Evolutionary conservation across 1,140 invertebrate genomes (phyloP), one percentile per base, ranked within the genome.

Genomic region (Cardiocondyla obscurior): DNA sequence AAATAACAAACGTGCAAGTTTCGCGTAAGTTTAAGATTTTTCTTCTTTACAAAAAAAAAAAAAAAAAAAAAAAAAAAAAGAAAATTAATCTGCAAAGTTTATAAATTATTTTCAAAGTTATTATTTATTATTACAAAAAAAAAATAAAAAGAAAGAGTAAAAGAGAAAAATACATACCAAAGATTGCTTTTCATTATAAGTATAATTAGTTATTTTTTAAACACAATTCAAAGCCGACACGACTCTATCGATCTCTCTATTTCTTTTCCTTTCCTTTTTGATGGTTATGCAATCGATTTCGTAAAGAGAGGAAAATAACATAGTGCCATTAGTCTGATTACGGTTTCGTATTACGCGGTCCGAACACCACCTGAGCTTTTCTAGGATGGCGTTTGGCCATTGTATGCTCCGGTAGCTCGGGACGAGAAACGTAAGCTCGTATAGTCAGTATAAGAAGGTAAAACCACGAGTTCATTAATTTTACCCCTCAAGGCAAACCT

Each of bases 311-410:
- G 67, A 86, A 90, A 85, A 90, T 90, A 90, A 90, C 85, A 85
- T 84, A 64, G 60, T 33, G 57, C 89, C 85, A 90, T 91, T 89
- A 90, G 89, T 64, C 88, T 86, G 90, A 90, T 91, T 91, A 91
- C 84, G 79, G 87, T 77, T 86, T 88, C 72, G 73, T 82, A 77
- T 74, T 65, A 70, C 36, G n/a, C 3, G 44, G 51, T 33, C 36
- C 16, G 82, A 65, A 58, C 22, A 46, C 49, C 79, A 62, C 83
- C 83, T 88, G 85, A 85, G 89, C 86, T 85, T 88, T 89, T 87
- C 83, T 62, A 76, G 74, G 84, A 70, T 87, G 85, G 72, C 28
- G 33, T 58, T 69, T 55, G 42, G 74, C 22, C 55, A 81, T 81
- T 81, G 77, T 73, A 25, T 19, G 22, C 22, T 12, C 22, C 10